These are phyloP conservation scores for Prietella phreatophila DNA, from an alignment of 2,113 vertebrate species.

Conservation along the genomic window DNA sequence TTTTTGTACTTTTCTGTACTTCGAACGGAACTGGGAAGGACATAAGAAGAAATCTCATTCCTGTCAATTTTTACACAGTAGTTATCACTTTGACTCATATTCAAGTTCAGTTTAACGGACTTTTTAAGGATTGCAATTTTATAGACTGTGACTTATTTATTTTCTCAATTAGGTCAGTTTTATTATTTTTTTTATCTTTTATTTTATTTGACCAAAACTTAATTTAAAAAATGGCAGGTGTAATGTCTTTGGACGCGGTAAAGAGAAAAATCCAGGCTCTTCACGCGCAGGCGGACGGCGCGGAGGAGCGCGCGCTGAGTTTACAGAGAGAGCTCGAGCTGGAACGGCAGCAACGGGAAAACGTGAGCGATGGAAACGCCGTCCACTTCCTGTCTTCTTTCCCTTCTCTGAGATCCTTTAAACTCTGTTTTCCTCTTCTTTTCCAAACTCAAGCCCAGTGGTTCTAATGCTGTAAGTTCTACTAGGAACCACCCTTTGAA, in stretches of 20 bases:
- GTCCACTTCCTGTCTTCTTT: background rate
- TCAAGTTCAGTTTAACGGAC: constrained; percentile 3
- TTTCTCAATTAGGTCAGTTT: constrained; percentile 21
- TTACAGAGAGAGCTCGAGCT: constrained; percentile 89
- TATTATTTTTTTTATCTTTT: constrained; percentile 49
- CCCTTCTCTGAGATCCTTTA: constrained; percentile 1
- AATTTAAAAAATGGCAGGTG: constrained; percentile 77
- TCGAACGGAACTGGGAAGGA: background rate
- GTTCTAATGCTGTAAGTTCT: background rate
- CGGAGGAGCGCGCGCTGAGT: constrained; percentile 86
- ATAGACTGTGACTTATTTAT: constrained; percentile 51
- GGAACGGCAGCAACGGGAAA: constrained; percentile 90
- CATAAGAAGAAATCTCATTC: background rate
- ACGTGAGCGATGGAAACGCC: constrained; percentile 79
- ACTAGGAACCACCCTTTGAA: background rate
- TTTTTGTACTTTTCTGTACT: background rate
- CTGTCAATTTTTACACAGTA: background rate
- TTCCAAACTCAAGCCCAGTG: background rate
- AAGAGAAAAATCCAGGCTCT: constrained; percentile 97
- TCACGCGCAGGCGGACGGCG: constrained; percentile 95
- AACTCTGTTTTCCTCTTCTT: background rate
- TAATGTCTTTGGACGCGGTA: constrained; percentile 92
- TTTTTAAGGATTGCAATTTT: background rate
- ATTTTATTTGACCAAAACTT: background rate
- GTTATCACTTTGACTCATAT: background rate